Base-by-base conservation (phyloP, 23 tunicate genomes). In the Trididemnum clinides region DNA sequence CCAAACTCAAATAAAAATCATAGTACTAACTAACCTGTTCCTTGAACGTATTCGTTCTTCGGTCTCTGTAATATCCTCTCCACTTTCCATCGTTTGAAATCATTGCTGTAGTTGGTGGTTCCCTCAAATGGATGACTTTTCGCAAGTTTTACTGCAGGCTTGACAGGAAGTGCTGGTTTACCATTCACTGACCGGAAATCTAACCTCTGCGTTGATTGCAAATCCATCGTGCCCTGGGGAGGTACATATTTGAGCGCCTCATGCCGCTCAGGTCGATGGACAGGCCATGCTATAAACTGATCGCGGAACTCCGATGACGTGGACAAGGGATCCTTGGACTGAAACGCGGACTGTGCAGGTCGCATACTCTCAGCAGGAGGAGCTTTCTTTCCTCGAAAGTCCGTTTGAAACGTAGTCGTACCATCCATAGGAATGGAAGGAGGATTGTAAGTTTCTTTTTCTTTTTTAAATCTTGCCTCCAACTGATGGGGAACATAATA, bases 281-380 rank as follows among this genome's bases (percentile, higher is more conserved):
- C 91, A 33, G 97, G 97, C 97, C 97, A 92, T 29, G 91, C 91
- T 28, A 92, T 88, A 57, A 92, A 92, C 12, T 77, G 75, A 51
- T 92, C 97, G 2, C 97, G 86, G 50, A 92, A 92, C 82, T 92
- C 97, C 29, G 97, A 92, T 10, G 97, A 92, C 0, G 91, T 80
- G 20, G 97, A 69, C 57, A 92, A 39, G 0, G 97, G 97, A 28
- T 87, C 91, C 10, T 51, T 83, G 33, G 97, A 92, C 31, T 50
- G 49, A 27, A 86, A 57, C 29, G 50, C 77, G 15, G 88, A 51
- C 59, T 92, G 97, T 22, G 77, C 62, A 20, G 97, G 97, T n/a
- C 73, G 57, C 82, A 90, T 90, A 64, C 91, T 92, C 33, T 92
- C 91, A 0, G 97, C 97, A 21, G 97, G 97, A 6, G 77, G 85